Evolutionary conservation across 2,113 vertebrate genomes (phyloP).

Genomic region (Cyprinus carpio): DNA sequence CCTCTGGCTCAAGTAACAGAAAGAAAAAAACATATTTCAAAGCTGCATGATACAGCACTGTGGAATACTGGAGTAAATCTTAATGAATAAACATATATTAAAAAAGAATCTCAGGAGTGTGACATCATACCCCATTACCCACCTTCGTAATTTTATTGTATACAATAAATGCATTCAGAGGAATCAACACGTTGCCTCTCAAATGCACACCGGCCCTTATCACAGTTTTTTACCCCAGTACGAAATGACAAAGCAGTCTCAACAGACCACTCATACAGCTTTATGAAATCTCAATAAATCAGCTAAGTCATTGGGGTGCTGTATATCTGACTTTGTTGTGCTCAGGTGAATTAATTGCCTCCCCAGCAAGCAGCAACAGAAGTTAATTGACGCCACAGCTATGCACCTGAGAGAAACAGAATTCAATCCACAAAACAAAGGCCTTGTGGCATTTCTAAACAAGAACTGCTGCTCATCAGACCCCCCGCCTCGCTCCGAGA

Average conservation of each 20-base stretch:
- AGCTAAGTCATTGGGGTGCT: constrained; percentile 2
- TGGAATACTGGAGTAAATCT: neutral
- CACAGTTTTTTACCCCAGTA: neutral
- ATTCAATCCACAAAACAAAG: constrained; percentile 41
- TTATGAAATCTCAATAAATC: constrained; percentile 48
- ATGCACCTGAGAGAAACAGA: constrained; percentile 13
- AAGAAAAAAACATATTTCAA: neutral
- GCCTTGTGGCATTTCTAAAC: constrained; percentile 14
- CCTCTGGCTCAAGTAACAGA: too few relatives aligned
- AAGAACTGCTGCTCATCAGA: constrained; percentile 32
- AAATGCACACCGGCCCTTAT: neutral
- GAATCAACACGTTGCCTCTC: constrained; percentile 30
- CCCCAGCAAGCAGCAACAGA: constrained; percentile 14
- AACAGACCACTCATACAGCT: constrained; percentile 7
- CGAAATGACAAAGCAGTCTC: neutral
- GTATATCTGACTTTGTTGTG: constrained; percentile 5
- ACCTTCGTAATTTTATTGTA: neutral
- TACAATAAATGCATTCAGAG: neutral
- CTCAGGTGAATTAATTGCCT: constrained; percentile 26
- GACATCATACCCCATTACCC: neutral
- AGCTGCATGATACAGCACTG: neutral
- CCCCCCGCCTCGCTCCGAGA: constrained; percentile 47
- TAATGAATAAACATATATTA: too few relatives aligned
- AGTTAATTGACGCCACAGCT: constrained; percentile 36
- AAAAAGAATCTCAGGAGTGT: neutral